These are phyloP conservation scores for Drosophila macrospina DNA, from an alignment of 2,888 invertebrate genomes.

Conservation along the genomic window DNA sequence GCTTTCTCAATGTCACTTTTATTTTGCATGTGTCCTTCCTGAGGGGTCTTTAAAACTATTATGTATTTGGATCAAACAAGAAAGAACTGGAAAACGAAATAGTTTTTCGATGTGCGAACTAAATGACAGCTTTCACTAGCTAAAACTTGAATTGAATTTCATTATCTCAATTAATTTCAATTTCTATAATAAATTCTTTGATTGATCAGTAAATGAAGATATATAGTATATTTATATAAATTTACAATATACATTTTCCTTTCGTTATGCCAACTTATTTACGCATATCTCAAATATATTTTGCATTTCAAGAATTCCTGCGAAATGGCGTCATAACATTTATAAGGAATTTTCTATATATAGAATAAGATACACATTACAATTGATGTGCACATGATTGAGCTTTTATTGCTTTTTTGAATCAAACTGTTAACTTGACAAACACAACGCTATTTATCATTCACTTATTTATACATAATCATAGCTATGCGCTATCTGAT, in stretches of 20 bases:
- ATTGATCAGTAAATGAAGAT: not conserved
- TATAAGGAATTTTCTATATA: constrained; percentile 8
- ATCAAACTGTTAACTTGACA: not conserved
- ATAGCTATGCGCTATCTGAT: constrained; percentile 15
- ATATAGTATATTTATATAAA: too few relatives aligned
- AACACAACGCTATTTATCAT: not conserved
- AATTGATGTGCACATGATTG: not conserved
- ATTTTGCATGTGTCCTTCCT: constrained; percentile 28
- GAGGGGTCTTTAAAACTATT: constrained; percentile 4
- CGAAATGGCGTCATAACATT: not conserved
- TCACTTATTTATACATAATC: constrained; percentile 5
- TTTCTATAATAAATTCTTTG: not conserved
- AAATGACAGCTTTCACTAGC: not conserved
- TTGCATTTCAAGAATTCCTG: not conserved
- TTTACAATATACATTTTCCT: too few relatives aligned
- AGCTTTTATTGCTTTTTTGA: constrained; percentile 3
- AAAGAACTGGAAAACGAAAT: not conserved
- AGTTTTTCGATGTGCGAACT: not conserved
- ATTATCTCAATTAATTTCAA: constrained; percentile 5
- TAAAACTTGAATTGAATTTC: constrained; percentile 6
- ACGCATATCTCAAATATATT: not conserved
- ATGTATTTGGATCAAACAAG: not conserved
- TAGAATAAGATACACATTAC: constrained; percentile 4
- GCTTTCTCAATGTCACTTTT: constrained; percentile 51
- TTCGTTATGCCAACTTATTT: too few relatives aligned